These are phyloP conservation scores for Clarias magur DNA, from an alignment of 2,113 vertebrate genomes.

Conservation along the genomic window DNA sequence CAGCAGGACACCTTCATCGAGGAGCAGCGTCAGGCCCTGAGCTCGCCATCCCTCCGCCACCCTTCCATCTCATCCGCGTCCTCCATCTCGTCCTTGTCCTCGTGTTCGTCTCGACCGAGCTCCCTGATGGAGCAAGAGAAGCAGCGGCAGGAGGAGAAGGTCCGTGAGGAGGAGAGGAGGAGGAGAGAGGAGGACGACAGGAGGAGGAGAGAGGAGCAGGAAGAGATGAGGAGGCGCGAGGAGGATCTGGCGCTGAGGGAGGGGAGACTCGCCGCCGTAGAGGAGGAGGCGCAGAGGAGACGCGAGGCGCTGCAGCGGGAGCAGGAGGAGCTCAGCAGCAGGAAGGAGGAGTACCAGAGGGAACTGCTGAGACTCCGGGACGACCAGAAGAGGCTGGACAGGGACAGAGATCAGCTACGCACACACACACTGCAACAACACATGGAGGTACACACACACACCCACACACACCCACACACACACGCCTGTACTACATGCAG, in stretches of 20 bases:
- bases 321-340: conserved; percentile 6
- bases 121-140: conserved; percentile 35
- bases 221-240: not conserved
- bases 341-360: conserved; percentile 22
- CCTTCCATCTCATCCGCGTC: conserved; percentile 26
- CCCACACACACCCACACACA: not conserved
- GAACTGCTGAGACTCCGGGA: conserved; percentile 21
- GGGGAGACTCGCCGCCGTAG: not conserved
- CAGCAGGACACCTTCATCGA: conserved; percentile 37
- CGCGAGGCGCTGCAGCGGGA: not conserved
- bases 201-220: conserved; percentile 9
- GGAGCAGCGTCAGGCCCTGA: conserved; percentile 21
- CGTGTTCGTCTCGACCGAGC: conserved; percentile 7
- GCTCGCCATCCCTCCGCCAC: conserved; percentile 1
- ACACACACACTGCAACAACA: not conserved
- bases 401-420: conserved; percentile 12
- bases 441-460: not conserved
- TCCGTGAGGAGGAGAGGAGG: conserved; percentile 23
- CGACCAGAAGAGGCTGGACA: conserved; percentile 12
- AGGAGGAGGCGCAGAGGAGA: conserved; percentile 32
- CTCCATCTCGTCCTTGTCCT: conserved; percentile 15
- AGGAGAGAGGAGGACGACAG: conserved; percentile 15
- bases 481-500: not conserved
- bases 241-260: not conserved
- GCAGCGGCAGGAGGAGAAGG: conserved; percentile 27